Evolutionary conservation across 2,113 vertebrate genomes (phyloP), one percentile per base, ranked within the genome.

Genomic region (Oncorhynchus tshawytscha): DNA sequence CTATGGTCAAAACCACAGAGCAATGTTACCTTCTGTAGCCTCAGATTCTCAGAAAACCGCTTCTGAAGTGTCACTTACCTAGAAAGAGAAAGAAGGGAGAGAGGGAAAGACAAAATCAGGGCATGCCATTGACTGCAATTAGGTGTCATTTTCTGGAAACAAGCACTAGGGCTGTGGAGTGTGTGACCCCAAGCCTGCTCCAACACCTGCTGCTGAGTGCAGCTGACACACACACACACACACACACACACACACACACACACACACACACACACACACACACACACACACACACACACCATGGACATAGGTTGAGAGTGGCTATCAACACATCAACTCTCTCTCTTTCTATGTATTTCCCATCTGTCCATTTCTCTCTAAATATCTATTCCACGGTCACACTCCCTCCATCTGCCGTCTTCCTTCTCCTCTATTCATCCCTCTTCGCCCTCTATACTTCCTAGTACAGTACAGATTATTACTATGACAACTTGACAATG

Each of bases 31-130:
- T 87, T 81, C 62, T 18, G 48, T 70, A 54, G 62, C 57, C 75
- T 77, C 78, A 72, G 45, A 67, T 75, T 85, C 82, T 77, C 68
- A 79, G 81, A 86, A 65, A 78, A 84, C 76, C 72, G 74, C 34
- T 8, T 81, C 24, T 67, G 76, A 79, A 73, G 79, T 74, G 62
- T 85, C 79, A 92, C 90, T 91, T 91, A 91, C 90, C 90, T 92
- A 85, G 54, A 89, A 76, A 84, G 34, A 66, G 60, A 87, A 49
- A 65, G 12, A 65, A 25, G 22, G 62, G 64, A 11, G 27, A 2
- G 18, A 49, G 71, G 45, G 4, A 69, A 27, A 57, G 70, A 71
- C 48, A 57, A 6, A 71, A 86, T 81, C 76, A 85, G 73, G 71
- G 82, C 77, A 79, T 84, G 84, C 69, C 84, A 83, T 81, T 78